Conservation (phyloP, 2,797 vertebrate genomes). For the Poecilia picta region DNA sequence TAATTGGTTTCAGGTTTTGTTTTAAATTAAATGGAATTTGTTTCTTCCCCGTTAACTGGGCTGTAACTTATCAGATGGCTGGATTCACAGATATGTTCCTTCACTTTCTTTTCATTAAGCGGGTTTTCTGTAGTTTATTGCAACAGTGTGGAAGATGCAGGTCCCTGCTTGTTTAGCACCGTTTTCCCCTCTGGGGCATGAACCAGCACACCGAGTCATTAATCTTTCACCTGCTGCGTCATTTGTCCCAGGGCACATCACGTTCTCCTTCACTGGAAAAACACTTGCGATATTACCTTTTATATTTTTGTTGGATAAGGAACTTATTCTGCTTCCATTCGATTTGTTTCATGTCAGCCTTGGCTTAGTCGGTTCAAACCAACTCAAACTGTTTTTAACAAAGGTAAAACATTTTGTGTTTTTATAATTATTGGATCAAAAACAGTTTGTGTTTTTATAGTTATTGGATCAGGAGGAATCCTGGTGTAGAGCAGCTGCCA, state of each 20-base stretch:
- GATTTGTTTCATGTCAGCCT: not conserved
- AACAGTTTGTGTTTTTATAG: too few relatives aligned
- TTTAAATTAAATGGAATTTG: not conserved
- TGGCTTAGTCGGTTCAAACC: not conserved
- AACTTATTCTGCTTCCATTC: not conserved
- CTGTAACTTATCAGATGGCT: not conserved
- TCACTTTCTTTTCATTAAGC: not conserved
- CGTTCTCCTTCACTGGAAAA: constrained; percentile 38
- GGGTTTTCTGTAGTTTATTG: constrained; percentile 8
- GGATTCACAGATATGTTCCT: constrained; percentile 5
- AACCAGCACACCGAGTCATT: constrained; percentile 59
- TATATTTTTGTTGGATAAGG: constrained; percentile 5
- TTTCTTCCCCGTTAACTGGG: not conserved
- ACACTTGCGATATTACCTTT: constrained; percentile 7
- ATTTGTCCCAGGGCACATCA: constrained; percentile 38
- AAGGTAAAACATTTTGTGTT: too few relatives aligned
- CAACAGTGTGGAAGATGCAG: constrained; percentile 50
- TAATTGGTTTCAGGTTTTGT: not conserved
- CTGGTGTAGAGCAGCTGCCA: not conserved
- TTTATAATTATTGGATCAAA: not conserved
- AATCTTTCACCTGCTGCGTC: constrained; percentile 63
- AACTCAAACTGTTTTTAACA: not conserved
- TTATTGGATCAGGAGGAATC: not conserved
- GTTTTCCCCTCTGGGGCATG: constrained; percentile 45
- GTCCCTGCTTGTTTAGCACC: constrained; percentile 78